phyloP scores from a whole-genome alignment of 2,113 vertebrate genomes.

The Lanius collurio region DNA sequence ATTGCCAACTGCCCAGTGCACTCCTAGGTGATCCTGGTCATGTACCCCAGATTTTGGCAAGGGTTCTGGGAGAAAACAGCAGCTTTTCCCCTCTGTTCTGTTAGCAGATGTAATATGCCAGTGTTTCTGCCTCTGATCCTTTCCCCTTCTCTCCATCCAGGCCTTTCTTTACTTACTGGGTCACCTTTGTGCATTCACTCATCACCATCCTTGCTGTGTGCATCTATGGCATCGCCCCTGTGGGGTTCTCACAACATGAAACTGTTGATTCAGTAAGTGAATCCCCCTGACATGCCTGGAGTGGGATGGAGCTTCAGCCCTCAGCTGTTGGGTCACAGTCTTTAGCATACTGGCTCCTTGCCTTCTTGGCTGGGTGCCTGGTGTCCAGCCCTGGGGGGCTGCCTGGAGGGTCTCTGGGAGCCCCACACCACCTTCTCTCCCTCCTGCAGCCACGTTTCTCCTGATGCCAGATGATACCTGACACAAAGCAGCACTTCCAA shows the following conservation, averaged over 20 bases:
- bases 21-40: background rate
- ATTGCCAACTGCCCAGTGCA: background rate
- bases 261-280: conserved; percentile 95
- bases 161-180: conserved; percentile 99
- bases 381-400: background rate
- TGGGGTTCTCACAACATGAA: conserved; percentile 97
- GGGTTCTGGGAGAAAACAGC: background rate
- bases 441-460: background rate
- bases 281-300: background rate
- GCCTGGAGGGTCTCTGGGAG: background rate
- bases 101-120: background rate
- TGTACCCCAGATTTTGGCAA: background rate
- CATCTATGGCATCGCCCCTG: conserved; percentile 95
- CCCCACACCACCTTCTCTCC: background rate
- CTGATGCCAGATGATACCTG: background rate
- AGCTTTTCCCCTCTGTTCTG: background rate
- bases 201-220: conserved; percentile 95
- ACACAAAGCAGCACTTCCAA: background rate
- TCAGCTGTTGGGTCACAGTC: background rate
- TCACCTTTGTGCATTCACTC: conserved; percentile 95
- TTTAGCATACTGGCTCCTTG: background rate
- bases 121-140: background rate
- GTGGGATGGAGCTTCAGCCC: background rate
- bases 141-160: conserved; percentile 62
- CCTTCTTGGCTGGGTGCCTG: background rate